Percentiles rank a stretch among this genome's conserved stretches.
phyloP scores from a whole-genome alignment of 2,113 vertebrate species.

The Quiscalus mexicanus region DNA sequence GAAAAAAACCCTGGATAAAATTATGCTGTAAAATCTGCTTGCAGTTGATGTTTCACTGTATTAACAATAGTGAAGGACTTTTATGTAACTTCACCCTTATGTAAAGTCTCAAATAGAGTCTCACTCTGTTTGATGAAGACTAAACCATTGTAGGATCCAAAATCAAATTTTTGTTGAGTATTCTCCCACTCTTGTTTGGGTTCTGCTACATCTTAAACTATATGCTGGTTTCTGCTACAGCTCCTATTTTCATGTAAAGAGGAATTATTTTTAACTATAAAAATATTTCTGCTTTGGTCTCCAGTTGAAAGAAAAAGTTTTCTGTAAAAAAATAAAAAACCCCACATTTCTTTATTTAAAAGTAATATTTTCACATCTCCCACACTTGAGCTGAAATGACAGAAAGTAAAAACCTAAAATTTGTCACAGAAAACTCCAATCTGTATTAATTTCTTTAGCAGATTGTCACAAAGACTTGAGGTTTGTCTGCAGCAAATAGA shows the following conservation, averaged over 20 bases:
- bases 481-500: background rate
- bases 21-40: background rate
- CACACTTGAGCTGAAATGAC: background rate
- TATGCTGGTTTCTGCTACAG: background rate
- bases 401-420: conserved; percentile 30
- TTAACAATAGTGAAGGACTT: background rate
- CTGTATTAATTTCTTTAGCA: conserved; percentile 9
- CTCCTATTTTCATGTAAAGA: background rate
- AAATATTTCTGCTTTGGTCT: background rate
- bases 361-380: background rate
- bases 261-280: background rate
- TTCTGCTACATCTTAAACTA: background rate
- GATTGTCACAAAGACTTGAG: background rate
- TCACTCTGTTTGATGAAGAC: background rate
- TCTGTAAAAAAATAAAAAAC: background rate
- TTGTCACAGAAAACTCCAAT: background rate
- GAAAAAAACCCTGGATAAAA: background rate
- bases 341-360: background rate
- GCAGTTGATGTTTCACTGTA: background rate
- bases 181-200: background rate
- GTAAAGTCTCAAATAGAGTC: background rate
- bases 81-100: background rate
- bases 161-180: background rate
- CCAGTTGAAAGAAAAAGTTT: background rate
- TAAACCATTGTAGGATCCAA: background rate